Evolutionary conservation across 2,888 invertebrate genomes (phyloP), one percentile per base, ranked within the genome.

Genomic region (Hanleya hanleyi): DNA sequence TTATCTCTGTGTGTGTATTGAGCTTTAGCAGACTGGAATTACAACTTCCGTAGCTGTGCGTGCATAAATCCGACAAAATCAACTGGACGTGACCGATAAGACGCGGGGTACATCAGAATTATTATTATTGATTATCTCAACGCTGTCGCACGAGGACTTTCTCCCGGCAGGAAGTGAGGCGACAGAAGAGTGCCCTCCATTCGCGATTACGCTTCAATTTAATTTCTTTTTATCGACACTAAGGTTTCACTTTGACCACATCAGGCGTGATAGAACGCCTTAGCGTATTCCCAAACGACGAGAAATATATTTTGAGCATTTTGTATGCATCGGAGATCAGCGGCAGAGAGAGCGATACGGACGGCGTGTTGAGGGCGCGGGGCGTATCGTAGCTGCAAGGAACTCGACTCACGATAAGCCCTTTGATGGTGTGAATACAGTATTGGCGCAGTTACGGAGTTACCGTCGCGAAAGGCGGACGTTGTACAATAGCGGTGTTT

Each of bases 381-480:
- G 57, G 57, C 57, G 57, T 57, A 57, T 57, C 57, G 57, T 26
- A 12, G 29, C 57, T 29, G 22, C 29, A 26, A 26, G 29, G 57
- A 57, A 57, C 57, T 18, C 22, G 26, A 32, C 32, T 22, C 29
- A 18, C 22, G 57, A 57, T 57, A 57, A 57, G 57, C 57, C 22
- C 57, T 57, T 57, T 57, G 57, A 57, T 57, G 57, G 57, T 57
- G 57, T 57, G 57, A 57, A 57, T 57, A 57, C 57, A 26, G 57
- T 57, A 57, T 29, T 29, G 57, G 57, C 57, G 57, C 29, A 57
- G 57, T 57, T 57, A 57, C 57, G 57, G 57, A 32, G 26, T 9
- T 22, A 32, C 32, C 57, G 57, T 57, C 57, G 29, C 57, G 57
- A 26, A 32, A 32, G 26, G 9, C 57, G 57, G 57, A 57, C 57